phyloP scores from a whole-genome alignment of 2,888 invertebrate species.

The Timandra comae region DNA sequence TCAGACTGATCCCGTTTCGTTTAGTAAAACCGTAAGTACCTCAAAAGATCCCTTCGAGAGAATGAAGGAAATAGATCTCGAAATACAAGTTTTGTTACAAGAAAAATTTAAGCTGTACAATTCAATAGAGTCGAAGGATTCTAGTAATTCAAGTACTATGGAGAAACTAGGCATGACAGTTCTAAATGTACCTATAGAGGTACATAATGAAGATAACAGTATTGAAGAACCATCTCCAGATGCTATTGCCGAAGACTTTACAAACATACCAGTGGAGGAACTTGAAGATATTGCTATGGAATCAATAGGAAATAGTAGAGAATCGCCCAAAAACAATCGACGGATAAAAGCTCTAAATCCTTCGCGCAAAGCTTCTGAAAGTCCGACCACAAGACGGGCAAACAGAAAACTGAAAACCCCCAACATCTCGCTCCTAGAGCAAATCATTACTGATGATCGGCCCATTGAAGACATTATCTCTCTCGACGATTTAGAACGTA shows the following conservation, averaged over 20 bases:
- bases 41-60: slow-evolving; percentile 63
- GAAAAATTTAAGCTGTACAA: slow-evolving; percentile 77
- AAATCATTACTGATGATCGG: slow-evolving; percentile 60
- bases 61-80: slow-evolving; percentile 78
- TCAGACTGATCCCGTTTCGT: slow-evolving; percentile 45
- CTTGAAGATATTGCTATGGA: slow-evolving; percentile 60
- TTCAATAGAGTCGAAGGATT: slow-evolving; percentile 58
- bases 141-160: slow-evolving; percentile 34
- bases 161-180: slow-evolving; percentile 63
- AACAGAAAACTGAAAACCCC: slow-evolving; percentile 44
- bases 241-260: slow-evolving; percentile 54
- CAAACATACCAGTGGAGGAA: slow-evolving; percentile 60
- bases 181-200: slow-evolving; percentile 43
- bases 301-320: slow-evolving; percentile 27
- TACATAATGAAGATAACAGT: slow-evolving; percentile 18
- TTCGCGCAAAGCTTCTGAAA: slow-evolving; percentile 35
- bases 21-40: slow-evolving; percentile 22
- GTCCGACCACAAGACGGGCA: slow-evolving; percentile 33
- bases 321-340: slow-evolving; percentile 24
- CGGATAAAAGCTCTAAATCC: slow-evolving; percentile 25
- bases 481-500: slow-evolving; percentile 50
- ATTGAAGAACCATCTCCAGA: slow-evolving; percentile 36
- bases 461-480: slow-evolving; percentile 64
- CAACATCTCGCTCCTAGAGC: slow-evolving; percentile 63
- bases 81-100: slow-evolving; percentile 73